Evolutionary conservation across 1,140 invertebrate species (phyloP).

Genomic region (Saccostrea glomerata): DNA sequence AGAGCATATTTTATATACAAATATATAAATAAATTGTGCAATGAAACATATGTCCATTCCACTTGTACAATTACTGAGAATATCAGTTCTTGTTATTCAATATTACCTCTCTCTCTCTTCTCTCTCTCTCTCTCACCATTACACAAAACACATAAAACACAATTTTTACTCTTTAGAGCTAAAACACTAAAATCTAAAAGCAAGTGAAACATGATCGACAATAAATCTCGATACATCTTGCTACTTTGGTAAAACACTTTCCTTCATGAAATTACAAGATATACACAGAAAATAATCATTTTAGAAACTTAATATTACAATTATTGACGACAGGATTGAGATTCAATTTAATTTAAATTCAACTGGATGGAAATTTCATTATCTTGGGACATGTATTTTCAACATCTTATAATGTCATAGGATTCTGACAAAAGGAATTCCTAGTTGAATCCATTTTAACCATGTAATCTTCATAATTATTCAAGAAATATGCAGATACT

Average conservation of each 20-base stretch:
- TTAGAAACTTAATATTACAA: too few species aligned
- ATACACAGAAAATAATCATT: too few species aligned
- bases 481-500: too few species aligned
- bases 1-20: too few species aligned
- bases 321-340: background rate
- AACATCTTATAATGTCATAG: too few species aligned
- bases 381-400: too few species aligned
- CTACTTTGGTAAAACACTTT: background rate
- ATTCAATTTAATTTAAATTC: background rate
- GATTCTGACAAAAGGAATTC: too few species aligned
- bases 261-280: background rate
- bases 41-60: background rate
- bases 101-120: background rate
- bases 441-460: too few species aligned
- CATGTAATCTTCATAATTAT: too few species aligned
- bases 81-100: background rate
- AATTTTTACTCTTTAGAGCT: background rate
- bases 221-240: background rate
- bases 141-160: background rate
- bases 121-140: background rate
- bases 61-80: background rate
- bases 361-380: too few species aligned
- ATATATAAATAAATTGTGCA: too few species aligned
- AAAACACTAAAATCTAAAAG: constrained; percentile 1
- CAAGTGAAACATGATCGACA: background rate